These are phyloP conservation scores for Aleiodes alternator DNA, from an alignment of 2,888 invertebrate species.

Conservation along the genomic window DNA sequence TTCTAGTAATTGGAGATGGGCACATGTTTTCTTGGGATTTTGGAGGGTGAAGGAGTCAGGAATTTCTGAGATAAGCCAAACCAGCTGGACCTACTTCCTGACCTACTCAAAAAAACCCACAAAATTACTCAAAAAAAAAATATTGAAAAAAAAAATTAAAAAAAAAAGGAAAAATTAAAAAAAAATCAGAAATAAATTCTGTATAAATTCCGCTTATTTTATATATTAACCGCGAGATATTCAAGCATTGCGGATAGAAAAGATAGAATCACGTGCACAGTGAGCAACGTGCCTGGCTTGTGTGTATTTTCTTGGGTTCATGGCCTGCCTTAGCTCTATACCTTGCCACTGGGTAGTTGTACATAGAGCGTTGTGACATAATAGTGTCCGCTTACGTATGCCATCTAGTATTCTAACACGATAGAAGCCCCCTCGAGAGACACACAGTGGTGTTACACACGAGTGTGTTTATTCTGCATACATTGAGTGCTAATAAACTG, in stretches of 20 bases:
- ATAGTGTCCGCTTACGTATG: conserved; percentile 36
- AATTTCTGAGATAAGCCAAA: neutral
- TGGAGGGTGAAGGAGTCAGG: neutral
- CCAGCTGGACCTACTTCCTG: conserved; percentile 32
- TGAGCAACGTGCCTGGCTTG: conserved; percentile 63
- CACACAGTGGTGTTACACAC: neutral
- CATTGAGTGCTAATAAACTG: conserved; percentile 12
- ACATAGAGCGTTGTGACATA: conserved; percentile 39
- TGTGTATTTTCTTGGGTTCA: conserved; percentile 60
- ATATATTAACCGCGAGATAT: neutral
- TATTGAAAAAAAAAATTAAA: conserved; percentile 5
- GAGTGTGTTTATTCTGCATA: neutral
- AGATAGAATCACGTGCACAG: conserved; percentile 61
- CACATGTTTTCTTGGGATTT: neutral
- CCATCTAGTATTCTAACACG: conserved; percentile 5
- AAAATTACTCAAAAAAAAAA: neutral
- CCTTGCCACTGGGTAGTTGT: conserved; percentile 26
- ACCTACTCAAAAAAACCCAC: conserved; percentile 17
- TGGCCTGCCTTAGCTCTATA: conserved; percentile 60
- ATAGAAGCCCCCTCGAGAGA: conserved; percentile 1
- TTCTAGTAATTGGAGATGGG: neutral
- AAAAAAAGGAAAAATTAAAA: neutral
- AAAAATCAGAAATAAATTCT: neutral
- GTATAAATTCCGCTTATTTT: neutral
- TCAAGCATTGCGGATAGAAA: conserved; percentile 6